A percentile compares a stretch with the other conserved stretches of the same genome.
phyloP scores from a whole-genome alignment of 2,888 invertebrate species.

The Hirtodrosophila alboralis region DNA sequence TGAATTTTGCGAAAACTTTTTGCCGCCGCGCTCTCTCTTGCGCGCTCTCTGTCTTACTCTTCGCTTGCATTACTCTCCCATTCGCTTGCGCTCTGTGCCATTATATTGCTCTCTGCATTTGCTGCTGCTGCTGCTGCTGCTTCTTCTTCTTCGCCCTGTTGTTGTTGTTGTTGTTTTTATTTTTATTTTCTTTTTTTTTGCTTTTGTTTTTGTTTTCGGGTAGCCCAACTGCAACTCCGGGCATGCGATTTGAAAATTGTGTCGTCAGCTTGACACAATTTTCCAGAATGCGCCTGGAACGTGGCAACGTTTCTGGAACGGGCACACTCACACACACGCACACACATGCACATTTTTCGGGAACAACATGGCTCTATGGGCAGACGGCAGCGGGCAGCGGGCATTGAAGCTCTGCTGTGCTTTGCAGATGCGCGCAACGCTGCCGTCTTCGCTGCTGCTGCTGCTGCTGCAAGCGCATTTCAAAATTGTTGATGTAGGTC shows the following conservation, averaged over 20 bases:
- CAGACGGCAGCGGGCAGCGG: too few relatives aligned
- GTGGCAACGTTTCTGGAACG: constrained; percentile 36
- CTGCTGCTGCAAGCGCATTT: constrained; percentile 27
- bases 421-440: constrained; percentile 65
- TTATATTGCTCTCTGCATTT: constrained; percentile 10
- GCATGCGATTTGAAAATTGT: constrained; percentile 79
- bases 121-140: constrained; percentile 3
- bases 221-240: constrained; percentile 70
- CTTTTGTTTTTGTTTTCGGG: constrained; percentile 22
- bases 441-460: constrained; percentile 14
- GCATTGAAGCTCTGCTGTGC: constrained; percentile 6
- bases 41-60: constrained; percentile 6
- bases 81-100: constrained; percentile 11
- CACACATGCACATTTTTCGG: too few relatives aligned
- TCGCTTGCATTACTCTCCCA: constrained; percentile 13
- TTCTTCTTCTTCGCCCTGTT: constrained; percentile 7
- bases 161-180: too few relatives aligned
- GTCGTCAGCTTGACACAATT: constrained; percentile 83
- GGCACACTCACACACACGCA: constrained; percentile 34
- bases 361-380: constrained; percentile 11
- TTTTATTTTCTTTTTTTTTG: constrained; percentile 11
- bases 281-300: constrained; percentile 82
- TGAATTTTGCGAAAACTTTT: constrained; percentile 19
- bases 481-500: constrained; percentile 82
- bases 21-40: constrained; percentile 10